A percentile compares a stretch with the other conserved stretches of the same genome.
Conservation (phyloP, 2,797 vertebrate species). For the Amazona finschi region DNA sequence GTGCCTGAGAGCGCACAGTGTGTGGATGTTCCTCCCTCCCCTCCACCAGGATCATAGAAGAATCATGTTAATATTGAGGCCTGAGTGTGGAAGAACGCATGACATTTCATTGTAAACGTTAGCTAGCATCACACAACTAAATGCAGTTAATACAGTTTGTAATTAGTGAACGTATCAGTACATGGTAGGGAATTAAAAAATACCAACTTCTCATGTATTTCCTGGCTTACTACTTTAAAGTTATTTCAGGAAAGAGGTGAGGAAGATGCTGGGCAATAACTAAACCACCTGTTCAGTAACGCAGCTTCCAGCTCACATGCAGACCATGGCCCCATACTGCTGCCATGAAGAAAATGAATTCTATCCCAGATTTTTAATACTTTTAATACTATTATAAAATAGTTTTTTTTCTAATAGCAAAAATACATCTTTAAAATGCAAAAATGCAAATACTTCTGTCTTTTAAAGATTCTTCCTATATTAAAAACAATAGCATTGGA, state of each 20-base stretch:
- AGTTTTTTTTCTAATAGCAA: not conserved
- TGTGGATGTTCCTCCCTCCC: not conserved
- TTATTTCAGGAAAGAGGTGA: not conserved
- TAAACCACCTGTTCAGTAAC: not conserved
- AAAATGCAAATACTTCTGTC: not conserved
- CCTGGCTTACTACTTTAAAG: not conserved
- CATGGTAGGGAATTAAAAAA: not conserved
- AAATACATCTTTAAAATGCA: not conserved
- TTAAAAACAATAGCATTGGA: not conserved
- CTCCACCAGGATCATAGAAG: not conserved
- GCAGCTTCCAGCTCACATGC: not conserved
- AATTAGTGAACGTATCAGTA: not conserved
- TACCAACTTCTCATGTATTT: not conserved
- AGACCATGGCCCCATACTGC: not conserved
- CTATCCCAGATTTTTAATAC: not conserved
- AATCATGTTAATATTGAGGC: not conserved
- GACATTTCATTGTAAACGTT: not conserved
- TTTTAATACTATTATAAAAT: not conserved
- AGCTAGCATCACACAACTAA: not conserved
- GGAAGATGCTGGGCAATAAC: not conserved
- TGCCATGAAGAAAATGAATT: not conserved
- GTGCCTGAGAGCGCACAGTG: not conserved
- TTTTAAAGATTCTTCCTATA: not conserved
- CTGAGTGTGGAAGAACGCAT: not conserved
- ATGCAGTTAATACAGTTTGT: not conserved